These are phyloP conservation scores for Cephalophus harveyi DNA, from an alignment of 2,113 vertebrate genomes.

Conservation along the genomic window DNA sequence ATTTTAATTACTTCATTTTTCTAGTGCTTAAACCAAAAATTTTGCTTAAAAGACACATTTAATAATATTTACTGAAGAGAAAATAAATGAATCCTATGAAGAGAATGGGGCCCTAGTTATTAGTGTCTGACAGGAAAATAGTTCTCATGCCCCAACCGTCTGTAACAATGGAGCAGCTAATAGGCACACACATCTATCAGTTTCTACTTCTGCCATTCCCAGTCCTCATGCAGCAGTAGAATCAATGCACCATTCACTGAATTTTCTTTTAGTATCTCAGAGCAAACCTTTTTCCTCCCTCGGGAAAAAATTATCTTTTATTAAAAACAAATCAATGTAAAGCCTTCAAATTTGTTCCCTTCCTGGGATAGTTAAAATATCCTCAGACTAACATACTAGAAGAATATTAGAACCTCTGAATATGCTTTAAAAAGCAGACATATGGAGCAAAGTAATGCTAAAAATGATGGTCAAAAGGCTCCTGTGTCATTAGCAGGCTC, in stretches of 20 bases:
- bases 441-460: background rate
- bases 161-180: background rate
- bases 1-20: constrained; percentile 12
- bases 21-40: background rate
- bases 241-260: background rate
- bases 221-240: background rate
- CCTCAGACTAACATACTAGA: background rate
- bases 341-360: constrained; percentile 16
- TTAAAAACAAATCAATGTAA: constrained; percentile 11
- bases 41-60: background rate
- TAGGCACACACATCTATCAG: background rate
- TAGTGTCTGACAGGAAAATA: background rate
- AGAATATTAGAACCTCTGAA: background rate
- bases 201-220: background rate
- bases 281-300: background rate
- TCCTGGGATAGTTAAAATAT: background rate
- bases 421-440: background rate
- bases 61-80: background rate
- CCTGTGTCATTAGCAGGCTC: background rate
- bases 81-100: background rate
- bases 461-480: background rate
- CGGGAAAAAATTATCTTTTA: background rate
- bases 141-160: background rate
- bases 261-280: background rate
- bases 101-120: background rate